A percentile compares a stretch with the other conserved stretches of the same genome.
These are phyloP conservation scores for Hemiprocne comata DNA, from an alignment of 2,113 vertebrate species.

Conservation along the genomic window DNA sequence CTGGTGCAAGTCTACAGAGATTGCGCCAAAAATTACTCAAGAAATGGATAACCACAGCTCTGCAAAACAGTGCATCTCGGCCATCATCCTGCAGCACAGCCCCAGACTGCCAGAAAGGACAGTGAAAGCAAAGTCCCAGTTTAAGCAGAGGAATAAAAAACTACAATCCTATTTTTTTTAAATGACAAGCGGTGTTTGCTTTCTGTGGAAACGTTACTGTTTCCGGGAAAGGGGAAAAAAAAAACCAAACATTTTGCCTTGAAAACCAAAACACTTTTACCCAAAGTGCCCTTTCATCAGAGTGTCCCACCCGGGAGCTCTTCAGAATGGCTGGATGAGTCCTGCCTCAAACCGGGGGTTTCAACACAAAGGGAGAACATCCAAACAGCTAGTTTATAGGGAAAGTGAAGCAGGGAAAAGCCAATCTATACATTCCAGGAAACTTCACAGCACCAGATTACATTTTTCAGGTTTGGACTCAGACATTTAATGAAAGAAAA, in stretches of 20 bases:
- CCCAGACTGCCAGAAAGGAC: neutral
- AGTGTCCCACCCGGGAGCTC: neutral
- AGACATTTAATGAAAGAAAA: neutral
- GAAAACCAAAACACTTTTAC: neutral
- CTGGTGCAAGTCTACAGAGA: neutral
- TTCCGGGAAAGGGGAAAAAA: neutral
- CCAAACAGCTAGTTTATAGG: neutral
- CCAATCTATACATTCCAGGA: neutral
- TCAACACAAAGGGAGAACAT: neutral
- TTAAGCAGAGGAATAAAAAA: neutral
- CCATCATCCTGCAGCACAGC: neutral
- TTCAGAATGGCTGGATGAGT: neutral
- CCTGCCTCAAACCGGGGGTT: neutral
- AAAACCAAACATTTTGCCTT: neutral
- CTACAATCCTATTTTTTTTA: neutral
- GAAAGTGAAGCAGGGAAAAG: neutral
- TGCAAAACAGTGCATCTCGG: neutral
- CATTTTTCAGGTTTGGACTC: neutral
- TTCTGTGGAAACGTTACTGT: neutral
- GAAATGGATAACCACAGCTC: neutral
- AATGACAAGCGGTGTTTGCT: neutral
- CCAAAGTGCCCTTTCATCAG: neutral
- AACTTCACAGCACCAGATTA: neutral
- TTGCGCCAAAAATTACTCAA: accelerated
- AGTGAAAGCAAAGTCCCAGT: neutral